These are phyloP conservation scores for Orthonyx spaldingii DNA, from an alignment of 2,113 vertebrate genomes.

Conservation along the genomic window DNA sequence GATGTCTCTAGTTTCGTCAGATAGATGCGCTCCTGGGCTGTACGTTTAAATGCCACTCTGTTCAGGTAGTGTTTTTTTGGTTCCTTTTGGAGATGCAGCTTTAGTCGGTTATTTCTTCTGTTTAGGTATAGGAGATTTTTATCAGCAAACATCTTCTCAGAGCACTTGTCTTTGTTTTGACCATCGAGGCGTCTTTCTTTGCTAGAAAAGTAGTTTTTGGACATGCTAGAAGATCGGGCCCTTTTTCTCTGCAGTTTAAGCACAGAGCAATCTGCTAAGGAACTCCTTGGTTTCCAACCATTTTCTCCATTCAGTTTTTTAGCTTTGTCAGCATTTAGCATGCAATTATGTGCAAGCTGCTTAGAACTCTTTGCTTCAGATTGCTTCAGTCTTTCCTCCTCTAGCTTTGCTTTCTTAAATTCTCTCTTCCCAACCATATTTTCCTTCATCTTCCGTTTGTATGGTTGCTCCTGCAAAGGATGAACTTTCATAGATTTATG, in stretches of 20 bases:
- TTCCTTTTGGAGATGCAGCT: slow-evolving; percentile 47
- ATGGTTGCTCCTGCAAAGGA: slow-evolving; percentile 39
- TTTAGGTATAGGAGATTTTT: slow-evolving; percentile 27
- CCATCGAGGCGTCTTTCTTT: background rate
- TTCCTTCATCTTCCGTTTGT: slow-evolving; percentile 55
- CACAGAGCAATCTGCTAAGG: background rate
- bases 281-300: slow-evolving; percentile 14
- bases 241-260: slow-evolving; percentile 23
- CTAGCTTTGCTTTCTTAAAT: background rate
- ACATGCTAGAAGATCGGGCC: background rate
- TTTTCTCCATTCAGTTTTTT: slow-evolving; percentile 11
- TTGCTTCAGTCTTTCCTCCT: slow-evolving; percentile 7
- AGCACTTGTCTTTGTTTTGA: slow-evolving; percentile 23
- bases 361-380: background rate
- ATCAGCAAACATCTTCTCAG: slow-evolving; percentile 44
- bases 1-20: slow-evolving; percentile 65
- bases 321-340: slow-evolving; percentile 6
- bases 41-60: slow-evolving; percentile 65
- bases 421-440: background rate
- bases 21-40: slow-evolving; percentile 63
- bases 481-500: slow-evolving; percentile 19
- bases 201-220: background rate
- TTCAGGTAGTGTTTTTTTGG: slow-evolving; percentile 73
- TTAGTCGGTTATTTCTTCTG: slow-evolving; percentile 23
- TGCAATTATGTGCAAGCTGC: background rate